phyloP scores from a whole-genome alignment of 2,113 vertebrate genomes.

The Cavia porcellus region DNA sequence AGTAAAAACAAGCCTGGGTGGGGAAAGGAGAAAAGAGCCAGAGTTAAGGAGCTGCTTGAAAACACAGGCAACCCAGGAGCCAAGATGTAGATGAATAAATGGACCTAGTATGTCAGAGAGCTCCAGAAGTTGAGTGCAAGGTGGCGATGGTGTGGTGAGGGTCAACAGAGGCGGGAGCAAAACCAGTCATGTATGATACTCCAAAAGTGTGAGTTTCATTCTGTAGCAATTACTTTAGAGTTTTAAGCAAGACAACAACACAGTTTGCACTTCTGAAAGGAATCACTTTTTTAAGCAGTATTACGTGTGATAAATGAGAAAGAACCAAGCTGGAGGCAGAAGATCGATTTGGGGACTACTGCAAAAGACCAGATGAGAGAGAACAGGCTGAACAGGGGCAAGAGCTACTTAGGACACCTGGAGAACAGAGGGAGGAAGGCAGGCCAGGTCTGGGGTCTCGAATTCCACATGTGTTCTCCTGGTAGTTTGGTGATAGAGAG shows the following conservation, averaged over 20 bases:
- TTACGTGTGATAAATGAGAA: not conserved
- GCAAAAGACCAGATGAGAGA: not conserved
- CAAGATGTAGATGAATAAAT: not conserved
- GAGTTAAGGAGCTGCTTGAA: not conserved
- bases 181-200: accelerated
- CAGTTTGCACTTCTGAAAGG: not conserved
- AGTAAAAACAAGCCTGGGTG: not conserved
- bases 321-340: not conserved
- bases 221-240: not conserved
- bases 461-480: not conserved
- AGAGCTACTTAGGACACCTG: not conserved
- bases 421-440: not conserved
- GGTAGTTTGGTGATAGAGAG: not conserved
- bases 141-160: not conserved
- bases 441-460: not conserved
- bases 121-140: not conserved
- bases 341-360: not conserved
- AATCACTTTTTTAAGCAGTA: not conserved
- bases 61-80: not conserved
- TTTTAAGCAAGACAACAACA: not conserved
- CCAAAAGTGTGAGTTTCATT: not conserved
- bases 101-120: not conserved
- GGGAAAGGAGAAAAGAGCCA: not conserved
- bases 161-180: not conserved
- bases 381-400: not conserved